Base-by-base conservation (phyloP, 2,797 vertebrate genomes). In the Micromesistius poutassou region DNA sequence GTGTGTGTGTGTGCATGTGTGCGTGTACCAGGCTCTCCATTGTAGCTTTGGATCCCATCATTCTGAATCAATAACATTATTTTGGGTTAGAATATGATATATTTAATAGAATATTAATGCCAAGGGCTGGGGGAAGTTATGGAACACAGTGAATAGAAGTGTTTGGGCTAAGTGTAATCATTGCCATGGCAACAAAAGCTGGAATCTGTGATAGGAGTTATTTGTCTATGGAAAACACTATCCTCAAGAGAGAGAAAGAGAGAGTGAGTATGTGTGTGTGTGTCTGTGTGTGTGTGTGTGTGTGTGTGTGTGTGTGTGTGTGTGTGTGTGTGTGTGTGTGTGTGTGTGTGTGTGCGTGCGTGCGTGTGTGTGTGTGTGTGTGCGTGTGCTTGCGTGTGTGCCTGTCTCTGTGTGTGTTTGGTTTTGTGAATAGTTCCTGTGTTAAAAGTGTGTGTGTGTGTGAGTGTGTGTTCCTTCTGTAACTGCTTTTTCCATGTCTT, bases 101-200 rank as follows among this genome's bases (percentile, higher is more conserved):
- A 83, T 74, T 84, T 81, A 75, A 79, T 85, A 79, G 36, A 66
- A 42, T 66, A 62, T 38, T 86, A 31, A 76, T 78, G 84, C 84
- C 35, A 28, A 6, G 35, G 33, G 75, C 31, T 9, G 71, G 30
- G 79, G 85, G 82, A 82, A 0, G 85, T n/a, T 82, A 81, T 77
- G 78, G 78, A 80, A 84, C 76, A 83, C 88, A 82, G 79, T 74
- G 55, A 62, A 25, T 7, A 55, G 19, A 82, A 16, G 74, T 93
- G 90, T 93, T 93, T 91, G 84, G 80, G 82, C 77, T 89, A 87
- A 93, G 93, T 93, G 86, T 86, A 90, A 91, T 84, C 76, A 88
- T 91, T 87, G 85, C 83, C 91, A 92, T 93, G 88, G 91, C 87
- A 93, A 93, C 93, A 81, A 76, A 76, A 84, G 78, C 81, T 91